phyloP scores from a whole-genome alignment of 2,113 vertebrate genomes.

The Vulpes ferrilata region DNA sequence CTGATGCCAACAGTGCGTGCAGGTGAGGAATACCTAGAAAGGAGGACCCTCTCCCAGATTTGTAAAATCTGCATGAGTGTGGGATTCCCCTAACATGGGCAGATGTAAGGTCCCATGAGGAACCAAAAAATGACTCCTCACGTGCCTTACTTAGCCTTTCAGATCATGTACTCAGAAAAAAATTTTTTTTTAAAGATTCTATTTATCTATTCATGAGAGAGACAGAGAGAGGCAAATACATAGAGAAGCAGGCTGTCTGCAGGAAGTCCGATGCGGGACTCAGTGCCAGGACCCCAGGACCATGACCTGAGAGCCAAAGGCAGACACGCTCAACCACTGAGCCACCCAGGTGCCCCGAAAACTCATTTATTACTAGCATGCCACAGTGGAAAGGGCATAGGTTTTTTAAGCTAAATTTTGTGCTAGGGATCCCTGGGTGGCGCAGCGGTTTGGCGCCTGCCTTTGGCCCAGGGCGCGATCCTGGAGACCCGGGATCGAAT shows the following conservation, averaged over 20 bases:
- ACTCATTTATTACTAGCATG: neutral
- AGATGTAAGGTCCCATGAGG: neutral
- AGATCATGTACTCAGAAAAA: neutral
- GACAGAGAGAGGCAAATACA: no score
- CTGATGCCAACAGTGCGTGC: neutral
- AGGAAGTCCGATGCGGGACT: no score
- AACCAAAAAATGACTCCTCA: neutral
- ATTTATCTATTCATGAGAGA: no score
- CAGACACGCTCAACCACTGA: no score
- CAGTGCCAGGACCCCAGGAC: no score
- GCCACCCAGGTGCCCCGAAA: neutral
- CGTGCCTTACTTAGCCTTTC: neutral
- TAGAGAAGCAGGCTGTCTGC: no score
- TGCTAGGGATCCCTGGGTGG: neutral
- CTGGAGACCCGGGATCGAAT: no score
- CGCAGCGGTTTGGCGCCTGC: no score
- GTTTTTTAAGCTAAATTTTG: slow-evolving; percentile 17
- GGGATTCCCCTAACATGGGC: neutral
- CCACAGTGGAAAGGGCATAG: neutral
- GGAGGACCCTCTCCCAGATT: neutral
- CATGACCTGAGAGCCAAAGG: no score
- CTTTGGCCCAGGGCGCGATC: no score
- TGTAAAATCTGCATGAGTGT: neutral
- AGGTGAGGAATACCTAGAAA: neutral
- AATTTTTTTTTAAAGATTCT: neutral